Evolutionary conservation across 2,113 vertebrate genomes (phyloP), one percentile per base, ranked within the genome.

Genomic region (Steatornis caripensis): DNA sequence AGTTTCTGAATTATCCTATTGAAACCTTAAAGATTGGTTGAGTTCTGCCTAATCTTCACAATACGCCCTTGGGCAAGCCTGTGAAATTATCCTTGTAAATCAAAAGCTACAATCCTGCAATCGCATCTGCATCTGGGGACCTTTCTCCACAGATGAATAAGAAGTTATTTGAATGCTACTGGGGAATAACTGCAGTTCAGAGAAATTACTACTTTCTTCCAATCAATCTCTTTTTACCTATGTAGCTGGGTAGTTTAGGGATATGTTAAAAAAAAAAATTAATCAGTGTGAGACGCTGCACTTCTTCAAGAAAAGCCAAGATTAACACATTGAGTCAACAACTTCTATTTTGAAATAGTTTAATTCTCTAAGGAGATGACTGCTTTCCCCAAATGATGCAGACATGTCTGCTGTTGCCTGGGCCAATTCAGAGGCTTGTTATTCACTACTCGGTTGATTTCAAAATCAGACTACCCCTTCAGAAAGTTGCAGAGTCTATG

Each of bases 381-480:
- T 92, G 65, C 90, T 89, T 76, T 93, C 61, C 84, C 74, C 57
- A 89, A 69, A 65, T 53, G 89, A 79, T 89, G 86, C 49, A 95
- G 89, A 94, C 80, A 2, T 84, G 86, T 89, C 96, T 95, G 89
- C 92, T 89, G 89, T 8, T 92, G 90, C 72, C 89, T 76, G 37
- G 21, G 92, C 76, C 89, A 96, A 94, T 97, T 96, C 95, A 94
- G 89, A 97, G 80, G 49, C 86, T 87, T 96, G 91, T 82, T 89
- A 89, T 92, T 96, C 94, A 65, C 92, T 68, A 16, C 61, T 89
- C 2, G 1, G 80, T 24, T 57, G 89, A 95, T 97, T 96, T 96
- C 94, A 87, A 97, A 97, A 96, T 91, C 86, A 81, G 49, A 92
- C 95, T 89, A 91, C 80, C 92, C 89, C 81, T 95, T 97, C 91